Percentiles rank a stretch among this genome's conserved stretches.
phyloP scores from a whole-genome alignment of 2,888 invertebrate genomes.

The Lepidocyrtinus sp. region DNA sequence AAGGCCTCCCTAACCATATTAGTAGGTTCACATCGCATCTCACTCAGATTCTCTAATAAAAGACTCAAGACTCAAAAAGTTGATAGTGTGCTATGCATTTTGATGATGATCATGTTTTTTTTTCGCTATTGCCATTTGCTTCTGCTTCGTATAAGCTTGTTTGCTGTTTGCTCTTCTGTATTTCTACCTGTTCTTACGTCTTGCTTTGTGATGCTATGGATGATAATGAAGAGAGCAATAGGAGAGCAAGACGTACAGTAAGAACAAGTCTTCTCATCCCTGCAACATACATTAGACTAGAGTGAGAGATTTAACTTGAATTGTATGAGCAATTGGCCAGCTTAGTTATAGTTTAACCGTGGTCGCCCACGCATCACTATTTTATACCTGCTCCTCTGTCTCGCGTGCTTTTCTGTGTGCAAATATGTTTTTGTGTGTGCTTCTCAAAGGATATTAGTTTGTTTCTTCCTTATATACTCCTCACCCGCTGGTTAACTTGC shows the following conservation, averaged over 20 bases:
- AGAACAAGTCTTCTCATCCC: conserved; percentile 38
- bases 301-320: conserved; percentile 35
- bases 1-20: conserved; percentile 24
- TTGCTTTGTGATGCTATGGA: background rate
- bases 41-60: background rate
- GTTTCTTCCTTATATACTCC: conserved; percentile 19
- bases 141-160: too few species aligned
- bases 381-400: conserved; percentile 22
- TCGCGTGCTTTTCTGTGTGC: conserved; percentile 10
- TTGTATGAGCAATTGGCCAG: conserved; percentile 46
- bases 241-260: background rate
- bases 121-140: background rate
- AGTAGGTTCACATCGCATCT: background rate
- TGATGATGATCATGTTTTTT: background rate
- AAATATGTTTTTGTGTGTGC: background rate
- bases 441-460: conserved; percentile 5
- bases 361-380: conserved; percentile 59
- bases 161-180: background rate
- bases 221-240: background rate
- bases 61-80: background rate
- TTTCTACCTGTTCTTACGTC: background rate
- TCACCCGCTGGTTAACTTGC: conserved; percentile 45
- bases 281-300: conserved; percentile 54
- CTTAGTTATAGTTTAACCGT: conserved; percentile 59
- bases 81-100: background rate